A percentile compares a stretch with the other conserved stretches of the same genome.
These are phyloP conservation scores for Poeciliopsis presidionis DNA, from an alignment of 2,797 vertebrate species.

Conservation along the genomic window DNA sequence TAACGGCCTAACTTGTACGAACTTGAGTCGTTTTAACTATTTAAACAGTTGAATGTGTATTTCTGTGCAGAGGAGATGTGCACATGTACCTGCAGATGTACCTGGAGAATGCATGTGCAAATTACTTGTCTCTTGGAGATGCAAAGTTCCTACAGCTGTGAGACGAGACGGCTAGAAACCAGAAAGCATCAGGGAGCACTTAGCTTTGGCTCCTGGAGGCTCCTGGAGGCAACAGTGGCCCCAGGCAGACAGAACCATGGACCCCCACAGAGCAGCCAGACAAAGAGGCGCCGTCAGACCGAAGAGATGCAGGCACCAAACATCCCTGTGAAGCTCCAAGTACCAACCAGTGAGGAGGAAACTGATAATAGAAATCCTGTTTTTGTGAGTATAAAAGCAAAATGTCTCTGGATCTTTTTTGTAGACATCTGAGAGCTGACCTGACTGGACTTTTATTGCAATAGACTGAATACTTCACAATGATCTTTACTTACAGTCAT, in stretches of 20 bases:
- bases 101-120: not conserved
- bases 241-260: not conserved
- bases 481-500: not conserved
- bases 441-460: not conserved
- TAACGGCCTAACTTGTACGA: not conserved
- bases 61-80: not conserved
- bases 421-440: not conserved
- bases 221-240: not conserved
- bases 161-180: not conserved
- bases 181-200: not conserved
- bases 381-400: not conserved
- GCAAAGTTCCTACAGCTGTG: not conserved
- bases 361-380: not conserved
- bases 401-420: not conserved
- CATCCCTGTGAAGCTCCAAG: not conserved
- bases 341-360: not conserved
- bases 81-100: too few species aligned
- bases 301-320: not conserved
- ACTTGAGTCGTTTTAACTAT: not conserved
- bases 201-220: not conserved
- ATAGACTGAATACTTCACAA: not conserved
- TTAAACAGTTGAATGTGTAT: not conserved
- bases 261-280: not conserved
- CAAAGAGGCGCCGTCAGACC: not conserved
- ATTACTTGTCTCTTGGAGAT: not conserved